A percentile compares a stretch with the other conserved stretches of the same genome.
phyloP scores from a whole-genome alignment of 2,888 invertebrate species.

The Biston stratarius region DNA sequence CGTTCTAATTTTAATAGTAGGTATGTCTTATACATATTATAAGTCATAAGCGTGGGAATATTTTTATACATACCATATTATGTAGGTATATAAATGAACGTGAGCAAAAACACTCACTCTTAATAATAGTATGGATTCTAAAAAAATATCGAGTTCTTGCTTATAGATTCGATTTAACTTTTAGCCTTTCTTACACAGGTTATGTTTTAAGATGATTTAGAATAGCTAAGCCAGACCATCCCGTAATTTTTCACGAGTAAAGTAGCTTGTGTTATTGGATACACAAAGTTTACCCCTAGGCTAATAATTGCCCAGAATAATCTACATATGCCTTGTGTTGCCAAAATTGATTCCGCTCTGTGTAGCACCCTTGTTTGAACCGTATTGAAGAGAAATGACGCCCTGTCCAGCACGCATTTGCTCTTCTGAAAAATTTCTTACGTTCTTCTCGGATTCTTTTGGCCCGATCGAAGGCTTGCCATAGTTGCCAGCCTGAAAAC shows the following conservation, averaged over 20 bases:
- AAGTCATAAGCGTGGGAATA: too few species aligned
- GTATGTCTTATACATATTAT: too few species aligned
- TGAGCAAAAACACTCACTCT: too few species aligned
- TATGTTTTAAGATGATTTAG: background rate
- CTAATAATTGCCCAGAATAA: conserved; percentile 5
- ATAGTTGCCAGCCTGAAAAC: conserved; percentile 90
- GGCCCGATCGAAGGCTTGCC: conserved; percentile 97
- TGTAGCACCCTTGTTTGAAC: conserved; percentile 98
- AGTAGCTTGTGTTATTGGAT: conserved; percentile 5
- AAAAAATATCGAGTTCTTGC: too few species aligned
- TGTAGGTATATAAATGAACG: too few species aligned
- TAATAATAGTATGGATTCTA: too few species aligned
- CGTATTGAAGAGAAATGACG: conserved; percentile 97
- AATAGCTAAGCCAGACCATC: conserved; percentile 20
- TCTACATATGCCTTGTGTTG: conserved; percentile 98
- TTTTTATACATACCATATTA: too few species aligned
- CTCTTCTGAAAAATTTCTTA: conserved; percentile 97
- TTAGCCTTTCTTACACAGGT: too few species aligned
- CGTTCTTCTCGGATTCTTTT: conserved; percentile 98
- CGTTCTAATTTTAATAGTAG: too few species aligned
- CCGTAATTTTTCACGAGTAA: conserved; percentile 31
- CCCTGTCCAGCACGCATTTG: conserved; percentile 97
- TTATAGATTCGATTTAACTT: too few species aligned
- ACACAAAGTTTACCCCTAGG: conserved; percentile 8
- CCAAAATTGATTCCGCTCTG: conserved; percentile 99